Evolutionary conservation across 2,888 invertebrate species (phyloP), one percentile per base, ranked within the genome.

Genomic region (Agrochola circellaris): DNA sequence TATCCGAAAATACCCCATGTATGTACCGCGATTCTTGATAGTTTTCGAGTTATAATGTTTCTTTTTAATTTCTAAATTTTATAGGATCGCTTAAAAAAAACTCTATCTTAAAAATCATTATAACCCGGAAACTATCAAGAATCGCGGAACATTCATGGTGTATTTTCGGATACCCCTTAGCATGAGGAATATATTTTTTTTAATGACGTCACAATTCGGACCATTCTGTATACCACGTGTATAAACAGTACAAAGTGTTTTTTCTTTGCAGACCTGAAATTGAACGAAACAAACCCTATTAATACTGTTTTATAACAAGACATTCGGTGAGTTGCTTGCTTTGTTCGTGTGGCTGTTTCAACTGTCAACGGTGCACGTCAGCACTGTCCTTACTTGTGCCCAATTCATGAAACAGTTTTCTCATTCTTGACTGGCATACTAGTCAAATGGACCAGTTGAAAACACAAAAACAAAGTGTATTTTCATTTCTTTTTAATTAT

Each of bases 331-430:
- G 54, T 54, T 34, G 17, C 51, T 68, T 54, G 34, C n/a, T n/a
- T 54, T 34, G 38, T 69, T 64, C 48, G 26, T 65, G 62, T 68
- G 68, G 8, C n/a, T 58, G 20, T 78, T 60, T 58, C 77, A 65
- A 58, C 77, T 69, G 58, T 78, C 69, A 79, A 77, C 64, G 38
- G 20, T 23, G 13, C 42, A 67, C 54, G 45, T 77, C 66, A 54
- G 20, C 15, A 15, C 30, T n/a, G 38, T n/a, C 45, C 20, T 69
- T 51, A 58, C 48, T 17, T 30, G 79, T 30, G 30, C 48, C 20
- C n/a, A 30, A 42, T 69, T 34, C n/a, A 51, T 8, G 58, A 51
- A 79, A 56, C 58, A 58, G 13, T 26, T n/a, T n/a, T 38, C 30
- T 79, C 38, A 26, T 38, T 2, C 23, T 48, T 30, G 30, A 30